Conservation (phyloP, 2,797 vertebrate genomes). For the Periparus ater region DNA sequence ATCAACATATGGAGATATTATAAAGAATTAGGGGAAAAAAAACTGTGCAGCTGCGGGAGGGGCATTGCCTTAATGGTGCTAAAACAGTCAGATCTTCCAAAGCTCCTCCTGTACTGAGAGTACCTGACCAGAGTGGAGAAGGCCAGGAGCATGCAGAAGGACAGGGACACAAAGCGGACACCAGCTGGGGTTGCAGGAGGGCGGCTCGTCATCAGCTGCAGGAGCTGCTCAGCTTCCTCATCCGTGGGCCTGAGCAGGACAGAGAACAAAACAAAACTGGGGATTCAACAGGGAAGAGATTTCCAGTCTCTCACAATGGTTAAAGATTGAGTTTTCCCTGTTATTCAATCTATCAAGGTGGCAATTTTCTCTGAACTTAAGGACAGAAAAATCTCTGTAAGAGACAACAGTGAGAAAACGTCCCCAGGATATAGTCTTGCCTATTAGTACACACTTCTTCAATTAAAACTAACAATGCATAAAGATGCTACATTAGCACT, state of each 20-base stretch:
- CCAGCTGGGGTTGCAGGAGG: conserved; percentile 96
- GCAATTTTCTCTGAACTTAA: not conserved
- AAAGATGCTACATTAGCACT: not conserved
- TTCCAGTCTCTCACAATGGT: not conserved
- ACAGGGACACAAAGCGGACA: conserved; percentile 95
- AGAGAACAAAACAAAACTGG: not conserved
- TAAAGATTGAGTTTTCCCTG: not conserved
- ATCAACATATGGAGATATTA: rapidly evolving
- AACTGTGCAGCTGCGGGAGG: not conserved
- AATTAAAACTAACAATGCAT: not conserved
- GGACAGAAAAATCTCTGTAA: not conserved
- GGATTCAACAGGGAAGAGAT: not conserved
- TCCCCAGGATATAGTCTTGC: not conserved
- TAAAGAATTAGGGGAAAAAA: not conserved
- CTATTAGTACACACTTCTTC: not conserved
- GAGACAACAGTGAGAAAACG: not conserved
- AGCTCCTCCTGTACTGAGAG: not conserved
- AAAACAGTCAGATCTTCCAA: not conserved
- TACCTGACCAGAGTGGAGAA: conserved; percentile 97
- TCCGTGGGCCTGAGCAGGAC: conserved; percentile 87
- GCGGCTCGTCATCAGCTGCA: conserved; percentile 97
- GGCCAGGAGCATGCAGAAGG: conserved; percentile 96
- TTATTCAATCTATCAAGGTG: not conserved
- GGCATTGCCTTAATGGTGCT: not conserved
- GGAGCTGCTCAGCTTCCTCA: conserved; percentile 93